Base-by-base conservation (phyloP, 2,888 invertebrate genomes). In the Operophtera brumata region DNA sequence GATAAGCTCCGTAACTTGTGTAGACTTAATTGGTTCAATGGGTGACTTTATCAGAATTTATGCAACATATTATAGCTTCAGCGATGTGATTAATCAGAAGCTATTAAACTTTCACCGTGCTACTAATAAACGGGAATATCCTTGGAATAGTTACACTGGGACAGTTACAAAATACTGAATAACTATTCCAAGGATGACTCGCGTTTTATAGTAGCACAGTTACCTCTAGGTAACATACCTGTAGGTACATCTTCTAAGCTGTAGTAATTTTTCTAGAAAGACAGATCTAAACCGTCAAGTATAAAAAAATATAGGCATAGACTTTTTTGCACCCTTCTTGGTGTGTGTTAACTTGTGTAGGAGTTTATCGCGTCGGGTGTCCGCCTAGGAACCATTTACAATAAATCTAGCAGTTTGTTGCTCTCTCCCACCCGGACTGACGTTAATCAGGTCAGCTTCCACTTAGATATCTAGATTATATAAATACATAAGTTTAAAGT, bases 321-420 rank as follows among this genome's bases (percentile, higher is more conserved):
- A 25, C n/a, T n/a, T n/a, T 41, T 41, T 48, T 34, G 25, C 30
- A 44, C 30, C 37, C 28, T 12, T 25, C 47, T 71, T 76, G n/a
- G 76, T 81, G 76, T 77, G 72, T 66, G 20, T 30, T 7, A 30
- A 9, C 6, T 9, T 7, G 20, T 20, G 71, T 70, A 73, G 75
- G 72, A 80, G 80, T 85, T 77, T 76, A 78, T 77, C 70, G 77
- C 78, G 65, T 77, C 80, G 78, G 79, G 75, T 76, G 81, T 82
- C 80, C 77, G 73, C 73, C 75, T 75, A 69, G 72, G 76, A 78
- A 73, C 80, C 75, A 82, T 84, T 86, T 84, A 82, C 84, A 76
- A 86, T 86, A 86, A 88, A 88, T 87, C 80, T 72, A 69, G 72
- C 71, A 80, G 84, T 84, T 86, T 82, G 80, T 74, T 73, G 73